Percentiles rank a stretch among this genome's conserved stretches.
Conservation (phyloP, 1,140 invertebrate genomes). For the Trypoxylus dichotomus region DNA sequence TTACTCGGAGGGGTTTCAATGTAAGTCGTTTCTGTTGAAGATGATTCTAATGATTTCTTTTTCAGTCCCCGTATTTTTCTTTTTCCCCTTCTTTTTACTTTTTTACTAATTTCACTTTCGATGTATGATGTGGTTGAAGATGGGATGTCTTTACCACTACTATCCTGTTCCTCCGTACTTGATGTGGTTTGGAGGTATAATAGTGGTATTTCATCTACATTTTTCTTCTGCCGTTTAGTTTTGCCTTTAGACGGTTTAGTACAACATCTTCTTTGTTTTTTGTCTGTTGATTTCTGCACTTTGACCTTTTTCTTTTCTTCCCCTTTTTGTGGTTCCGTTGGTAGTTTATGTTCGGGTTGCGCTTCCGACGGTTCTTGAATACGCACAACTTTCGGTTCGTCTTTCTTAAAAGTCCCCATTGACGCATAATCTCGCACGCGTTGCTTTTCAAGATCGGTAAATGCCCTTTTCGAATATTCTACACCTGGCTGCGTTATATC, state of each 20-base stretch:
- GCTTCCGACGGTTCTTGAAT: neutral
- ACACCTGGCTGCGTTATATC: constrained; percentile 24
- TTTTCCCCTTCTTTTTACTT: neutral
- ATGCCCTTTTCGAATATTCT: constrained; percentile 29
- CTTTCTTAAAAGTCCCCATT: constrained; percentile 43
- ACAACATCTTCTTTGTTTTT: neutral
- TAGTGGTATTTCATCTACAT: constrained; percentile 18
- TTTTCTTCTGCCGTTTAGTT: neutral
- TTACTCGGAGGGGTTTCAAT: constrained; percentile 3
- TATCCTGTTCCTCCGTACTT: neutral
- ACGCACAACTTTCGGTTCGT: neutral
- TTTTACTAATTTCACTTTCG: constrained; percentile 20
- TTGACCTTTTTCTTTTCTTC: neutral
- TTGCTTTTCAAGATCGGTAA: constrained; percentile 48
- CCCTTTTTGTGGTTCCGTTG: neutral
- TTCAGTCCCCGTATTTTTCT: neutral
- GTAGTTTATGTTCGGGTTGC: neutral
- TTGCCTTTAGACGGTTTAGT: neutral
- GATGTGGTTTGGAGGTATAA: neutral
- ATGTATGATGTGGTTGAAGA: constrained; percentile 14
- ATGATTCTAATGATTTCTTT: neutral
- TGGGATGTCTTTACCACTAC: neutral
- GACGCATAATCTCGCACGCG: constrained; percentile 43
- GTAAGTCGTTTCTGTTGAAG: neutral
- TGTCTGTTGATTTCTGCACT: too few species aligned